Conservation (phyloP, 2,113 vertebrate species). For the Odontesthes bonariensis region DNA sequence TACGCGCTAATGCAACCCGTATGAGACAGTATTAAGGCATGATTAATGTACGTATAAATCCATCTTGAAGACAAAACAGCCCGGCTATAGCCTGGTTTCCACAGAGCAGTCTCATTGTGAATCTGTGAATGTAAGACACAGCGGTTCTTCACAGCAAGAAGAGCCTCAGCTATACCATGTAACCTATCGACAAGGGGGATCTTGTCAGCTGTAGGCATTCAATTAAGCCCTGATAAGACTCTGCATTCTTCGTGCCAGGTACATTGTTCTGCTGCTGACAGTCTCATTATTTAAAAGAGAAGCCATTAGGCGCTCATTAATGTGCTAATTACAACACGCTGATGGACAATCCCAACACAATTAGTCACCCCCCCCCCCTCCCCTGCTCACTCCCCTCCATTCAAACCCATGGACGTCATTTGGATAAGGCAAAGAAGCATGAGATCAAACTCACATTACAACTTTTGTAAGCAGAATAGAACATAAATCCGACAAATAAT, state of each 20-base stretch:
- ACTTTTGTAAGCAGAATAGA: slow-evolving; percentile 2
- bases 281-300: slow-evolving; percentile 65
- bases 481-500: neutral
- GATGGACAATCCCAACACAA: slow-evolving; percentile 68
- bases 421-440: slow-evolving; percentile 54
- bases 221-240: slow-evolving; percentile 64
- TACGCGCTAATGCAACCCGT: slow-evolving; percentile 85
- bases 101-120: slow-evolving; percentile 39
- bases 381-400: neutral
- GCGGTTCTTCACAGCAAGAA: slow-evolving; percentile 51
- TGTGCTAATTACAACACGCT: slow-evolving; percentile 75
- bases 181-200: slow-evolving; percentile 42
- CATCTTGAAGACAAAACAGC: slow-evolving; percentile 6
- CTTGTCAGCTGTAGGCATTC: slow-evolving; percentile 58
- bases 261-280: slow-evolving; percentile 71
- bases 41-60: slow-evolving; percentile 21
- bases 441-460: slow-evolving; percentile 2
- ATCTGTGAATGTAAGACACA: slow-evolving; percentile 63
- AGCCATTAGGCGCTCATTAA: slow-evolving; percentile 72
- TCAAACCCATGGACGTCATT: slow-evolving; percentile 45
- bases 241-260: slow-evolving; percentile 60
- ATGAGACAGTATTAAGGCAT: slow-evolving; percentile 84
- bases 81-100: slow-evolving; percentile 8
- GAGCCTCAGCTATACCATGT: slow-evolving; percentile 19
- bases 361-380: slow-evolving; percentile 23